Evolutionary conservation across 1,140 invertebrate genomes (phyloP), one percentile per base, ranked within the genome.

Genomic region (Ips typographus): DNA sequence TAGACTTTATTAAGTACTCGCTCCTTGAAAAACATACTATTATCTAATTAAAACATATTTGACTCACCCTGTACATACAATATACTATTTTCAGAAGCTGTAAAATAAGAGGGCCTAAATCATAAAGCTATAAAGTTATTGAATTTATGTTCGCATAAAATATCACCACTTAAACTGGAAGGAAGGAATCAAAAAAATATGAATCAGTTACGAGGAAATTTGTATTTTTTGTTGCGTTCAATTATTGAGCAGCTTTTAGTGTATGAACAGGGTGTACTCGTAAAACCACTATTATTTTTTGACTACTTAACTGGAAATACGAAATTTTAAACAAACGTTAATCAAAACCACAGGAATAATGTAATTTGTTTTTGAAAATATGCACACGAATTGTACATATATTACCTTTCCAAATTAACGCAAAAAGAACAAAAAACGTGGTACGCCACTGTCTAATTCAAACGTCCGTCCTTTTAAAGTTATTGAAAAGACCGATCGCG

Each of bases 401-500:
- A 22, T 22, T 22, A 22, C 22, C 22, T 22, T 22, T 22, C 22
- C 22, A 22, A 22, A 22, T 22, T 22, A 22, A 22, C 22, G 22
- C 22, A 22, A 22, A 22, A 22, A 22, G 22, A 22, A 22, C 22
- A 22, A 22, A 22, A 22, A 22, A 22, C 22, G 22, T 22, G 22
- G 47, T 36, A n/a, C 65, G 57, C 51, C 67, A n/a, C 67, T 68
- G 67, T 4, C 22, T 47, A 53, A 68, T 68, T 68, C 57, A 37
- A 22, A 39, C 55, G 40, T 68, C 41, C 6, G 70, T 65, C 75
- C 76, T 77, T 77, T 77, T 77, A 77, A 73, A 76, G 75, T 77
- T 77, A 77, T 77, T 77, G 76, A 77, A 77, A 77, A 76, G 74
- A 74, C 68, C 70, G 74, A 74, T 77, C 75, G 74, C 72, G 76